phyloP scores from a whole-genome alignment of 2,888 invertebrate species.

The Bellardia pandia region DNA sequence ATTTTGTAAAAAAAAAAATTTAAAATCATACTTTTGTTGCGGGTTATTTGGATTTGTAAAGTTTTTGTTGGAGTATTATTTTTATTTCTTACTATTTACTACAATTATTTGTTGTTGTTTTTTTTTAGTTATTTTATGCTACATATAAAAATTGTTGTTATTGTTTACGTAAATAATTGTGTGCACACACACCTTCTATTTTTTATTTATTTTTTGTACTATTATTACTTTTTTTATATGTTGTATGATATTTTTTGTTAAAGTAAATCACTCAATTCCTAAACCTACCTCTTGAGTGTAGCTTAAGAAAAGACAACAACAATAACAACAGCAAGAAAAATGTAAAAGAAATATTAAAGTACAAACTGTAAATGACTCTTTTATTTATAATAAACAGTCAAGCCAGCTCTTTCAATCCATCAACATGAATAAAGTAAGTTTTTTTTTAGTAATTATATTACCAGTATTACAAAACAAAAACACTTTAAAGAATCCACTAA shows the following conservation, averaged over 20 bases:
- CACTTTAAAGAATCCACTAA: slow-evolving; percentile 12
- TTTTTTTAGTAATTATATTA: background rate
- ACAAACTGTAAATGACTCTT: slow-evolving; percentile 57
- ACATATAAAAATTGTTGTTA: slow-evolving; percentile 26
- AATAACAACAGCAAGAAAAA: slow-evolving; percentile 22
- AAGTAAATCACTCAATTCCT: slow-evolving; percentile 69
- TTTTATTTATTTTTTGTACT: slow-evolving; percentile 24
- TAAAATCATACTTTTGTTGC: slow-evolving; percentile 53
- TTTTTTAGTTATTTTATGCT: slow-evolving; percentile 25
- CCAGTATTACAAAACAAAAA: background rate
- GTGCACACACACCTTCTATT: slow-evolving; percentile 68
- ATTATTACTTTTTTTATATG: background rate
- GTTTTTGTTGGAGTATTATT: slow-evolving; percentile 44
- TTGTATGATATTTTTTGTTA: slow-evolving; percentile 31
- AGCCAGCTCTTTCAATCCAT: slow-evolving; percentile 61
- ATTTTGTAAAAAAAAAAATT: slow-evolving; percentile 52
- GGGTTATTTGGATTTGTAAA: slow-evolving; percentile 49
- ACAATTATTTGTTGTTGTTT: slow-evolving; percentile 42
- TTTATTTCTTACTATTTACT: slow-evolving; percentile 30
- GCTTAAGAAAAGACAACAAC: slow-evolving; percentile 37
- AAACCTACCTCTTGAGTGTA: slow-evolving; percentile 65
- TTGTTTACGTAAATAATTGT: slow-evolving; percentile 72
- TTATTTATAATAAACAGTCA: slow-evolving; percentile 61
- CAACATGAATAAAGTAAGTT: slow-evolving; percentile 70
- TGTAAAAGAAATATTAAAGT: slow-evolving; percentile 46